phyloP scores from a whole-genome alignment of 2,797 vertebrate genomes.

The Clarias platycephalus region DNA sequence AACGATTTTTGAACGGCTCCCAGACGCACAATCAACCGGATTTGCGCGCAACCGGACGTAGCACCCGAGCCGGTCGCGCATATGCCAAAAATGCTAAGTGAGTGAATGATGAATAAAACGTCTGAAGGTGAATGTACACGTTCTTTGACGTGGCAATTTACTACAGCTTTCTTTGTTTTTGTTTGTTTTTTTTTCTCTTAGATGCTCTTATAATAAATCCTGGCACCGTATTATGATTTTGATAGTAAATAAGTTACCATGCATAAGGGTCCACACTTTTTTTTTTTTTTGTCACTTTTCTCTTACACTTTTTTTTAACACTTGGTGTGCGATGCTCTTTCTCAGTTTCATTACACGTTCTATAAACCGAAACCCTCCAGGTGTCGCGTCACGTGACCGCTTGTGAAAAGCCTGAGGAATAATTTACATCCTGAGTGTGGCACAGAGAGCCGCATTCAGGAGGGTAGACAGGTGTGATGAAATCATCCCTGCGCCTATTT shows the following conservation, averaged over 20 bases:
- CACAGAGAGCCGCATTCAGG: neutral
- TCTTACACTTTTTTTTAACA: neutral
- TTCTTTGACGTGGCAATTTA: neutral
- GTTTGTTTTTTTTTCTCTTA: no score
- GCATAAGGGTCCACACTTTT: neutral
- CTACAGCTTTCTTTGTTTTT: neutral
- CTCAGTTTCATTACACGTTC: slow-evolving; percentile 3
- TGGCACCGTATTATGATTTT: neutral
- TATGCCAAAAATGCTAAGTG: no score
- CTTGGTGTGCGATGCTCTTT: neutral
- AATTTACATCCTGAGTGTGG: neutral
- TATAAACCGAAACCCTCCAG: neutral
- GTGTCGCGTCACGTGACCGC: neutral
- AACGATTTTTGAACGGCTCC: no score
- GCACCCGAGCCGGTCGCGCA: no score
- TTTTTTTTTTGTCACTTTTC: neutral
- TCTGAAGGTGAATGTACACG: neutral
- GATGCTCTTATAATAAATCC: neutral
- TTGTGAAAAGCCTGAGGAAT: neutral
- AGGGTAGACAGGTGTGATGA: neutral
- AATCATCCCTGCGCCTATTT: neutral
- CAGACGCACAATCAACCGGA: no score
- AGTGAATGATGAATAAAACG: no score
- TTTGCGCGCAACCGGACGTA: no score
- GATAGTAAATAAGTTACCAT: neutral